Percentiles rank a stretch among this genome's conserved stretches.
These are phyloP conservation scores for Saimiri boliviensis DNA, from an alignment of 2,113 vertebrate genomes.

Conservation along the genomic window DNA sequence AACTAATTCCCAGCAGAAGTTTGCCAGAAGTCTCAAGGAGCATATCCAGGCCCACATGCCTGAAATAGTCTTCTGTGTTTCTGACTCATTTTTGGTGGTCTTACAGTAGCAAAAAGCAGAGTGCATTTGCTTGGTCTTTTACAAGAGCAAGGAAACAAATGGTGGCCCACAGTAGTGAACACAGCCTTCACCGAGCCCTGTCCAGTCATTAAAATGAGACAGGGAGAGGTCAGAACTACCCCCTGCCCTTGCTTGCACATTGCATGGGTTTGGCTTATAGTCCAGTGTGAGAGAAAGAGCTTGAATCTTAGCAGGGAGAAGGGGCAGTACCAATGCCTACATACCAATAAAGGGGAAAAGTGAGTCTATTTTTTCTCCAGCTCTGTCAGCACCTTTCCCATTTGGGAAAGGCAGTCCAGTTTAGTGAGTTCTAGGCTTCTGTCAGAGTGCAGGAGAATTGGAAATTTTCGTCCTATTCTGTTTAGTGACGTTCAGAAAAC, in stretches of 20 bases:
- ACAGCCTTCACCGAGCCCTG: neutral
- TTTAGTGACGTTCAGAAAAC: conserved; percentile 53
- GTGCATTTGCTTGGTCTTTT: neutral
- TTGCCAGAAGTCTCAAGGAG: neutral
- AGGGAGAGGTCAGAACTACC: neutral
- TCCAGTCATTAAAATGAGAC: neutral
- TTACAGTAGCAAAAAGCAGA: conserved; percentile 41
- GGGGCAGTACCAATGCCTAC: neutral
- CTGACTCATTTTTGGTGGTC: neutral
- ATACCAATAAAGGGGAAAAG: neutral
- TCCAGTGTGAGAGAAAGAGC: neutral
- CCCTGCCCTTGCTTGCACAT: neutral
- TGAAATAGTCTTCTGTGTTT: neutral
- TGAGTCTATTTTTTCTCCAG: neutral
- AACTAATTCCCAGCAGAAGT: neutral
- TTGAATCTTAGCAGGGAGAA: neutral
- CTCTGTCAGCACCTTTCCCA: neutral
- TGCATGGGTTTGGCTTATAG: neutral
- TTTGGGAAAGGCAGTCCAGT: conserved; percentile 23
- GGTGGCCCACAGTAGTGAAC: neutral
- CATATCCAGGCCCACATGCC: neutral
- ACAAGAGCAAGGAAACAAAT: neutral
- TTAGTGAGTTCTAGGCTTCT: conserved; percentile 39
- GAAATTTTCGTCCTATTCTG: conserved; percentile 45
- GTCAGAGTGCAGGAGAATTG: conserved; percentile 25